phyloP scores from a whole-genome alignment of 2,113 vertebrate genomes.

The Phaetusa simplex region DNA sequence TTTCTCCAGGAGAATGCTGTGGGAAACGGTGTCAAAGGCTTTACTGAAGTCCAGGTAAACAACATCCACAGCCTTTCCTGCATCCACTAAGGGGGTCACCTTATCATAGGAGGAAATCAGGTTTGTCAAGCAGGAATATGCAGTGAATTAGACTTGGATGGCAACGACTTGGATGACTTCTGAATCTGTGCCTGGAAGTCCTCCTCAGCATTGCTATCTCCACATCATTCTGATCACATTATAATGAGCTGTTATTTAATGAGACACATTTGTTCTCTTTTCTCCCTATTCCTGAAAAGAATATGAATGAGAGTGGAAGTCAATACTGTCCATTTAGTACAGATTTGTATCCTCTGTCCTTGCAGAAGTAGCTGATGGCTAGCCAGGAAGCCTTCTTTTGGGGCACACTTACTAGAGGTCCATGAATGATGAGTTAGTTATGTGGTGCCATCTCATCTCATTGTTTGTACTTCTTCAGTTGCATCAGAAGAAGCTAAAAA shows the following conservation, averaged over 20 bases:
- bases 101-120: not conserved
- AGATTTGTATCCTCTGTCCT: not conserved
- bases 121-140: not conserved
- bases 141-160: not conserved
- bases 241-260: not conserved
- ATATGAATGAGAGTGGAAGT: not conserved
- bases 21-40: not conserved
- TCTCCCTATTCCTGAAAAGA: not conserved
- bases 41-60: not conserved
- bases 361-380: not conserved
- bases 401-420: not conserved
- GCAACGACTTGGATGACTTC: not conserved
- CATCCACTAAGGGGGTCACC: not conserved
- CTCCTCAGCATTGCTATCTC: not conserved
- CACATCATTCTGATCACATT: not conserved
- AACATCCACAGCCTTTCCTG: not conserved
- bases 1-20: not conserved
- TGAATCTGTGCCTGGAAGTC: not conserved
- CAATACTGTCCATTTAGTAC: not conserved
- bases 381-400: not conserved
- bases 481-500: not conserved
- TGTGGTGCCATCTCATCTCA: not conserved
- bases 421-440: not conserved
- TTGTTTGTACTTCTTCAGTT: not conserved
- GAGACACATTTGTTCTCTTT: not conserved